Evolutionary conservation across 2,888 invertebrate species (phyloP).

Genomic region (Heliconius ismenius): DNA sequence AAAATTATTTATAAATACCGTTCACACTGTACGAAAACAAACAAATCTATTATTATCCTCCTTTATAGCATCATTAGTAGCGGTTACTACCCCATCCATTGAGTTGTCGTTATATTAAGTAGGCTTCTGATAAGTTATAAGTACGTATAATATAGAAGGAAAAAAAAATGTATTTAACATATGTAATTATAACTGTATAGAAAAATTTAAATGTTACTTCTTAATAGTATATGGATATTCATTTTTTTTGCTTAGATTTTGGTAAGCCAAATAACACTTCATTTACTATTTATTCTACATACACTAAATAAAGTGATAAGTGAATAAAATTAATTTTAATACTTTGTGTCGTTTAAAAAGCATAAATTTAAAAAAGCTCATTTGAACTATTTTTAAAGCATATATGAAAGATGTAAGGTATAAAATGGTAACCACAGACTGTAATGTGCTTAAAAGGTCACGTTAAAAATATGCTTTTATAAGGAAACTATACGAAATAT

Average conservation of each 20-base stretch:
- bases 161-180: neutral
- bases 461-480: neutral
- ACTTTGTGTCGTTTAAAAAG: too few species aligned
- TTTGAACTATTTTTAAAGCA: neutral
- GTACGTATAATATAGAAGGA: neutral
- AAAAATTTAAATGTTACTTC: too few species aligned
- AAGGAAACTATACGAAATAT: too few species aligned
- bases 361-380: neutral
- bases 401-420: too few species aligned
- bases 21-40: neutral
- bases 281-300: too few species aligned
- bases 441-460: neutral
- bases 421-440: neutral
- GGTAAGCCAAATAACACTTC: too few species aligned
- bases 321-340: too few species aligned
- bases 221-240: too few species aligned
- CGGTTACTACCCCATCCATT: neutral
- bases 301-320: too few species aligned
- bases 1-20: neutral
- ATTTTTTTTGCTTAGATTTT: too few species aligned
- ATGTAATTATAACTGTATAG: neutral
- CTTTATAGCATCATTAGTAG: slow-evolving; percentile 11
- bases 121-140: too few species aligned
- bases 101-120: neutral
- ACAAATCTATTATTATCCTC: slow-evolving; percentile 4